Evolutionary conservation across 23 tunicate species (phyloP), one percentile per base, ranked within the genome.

Genomic region (Corella eumyota): DNA sequence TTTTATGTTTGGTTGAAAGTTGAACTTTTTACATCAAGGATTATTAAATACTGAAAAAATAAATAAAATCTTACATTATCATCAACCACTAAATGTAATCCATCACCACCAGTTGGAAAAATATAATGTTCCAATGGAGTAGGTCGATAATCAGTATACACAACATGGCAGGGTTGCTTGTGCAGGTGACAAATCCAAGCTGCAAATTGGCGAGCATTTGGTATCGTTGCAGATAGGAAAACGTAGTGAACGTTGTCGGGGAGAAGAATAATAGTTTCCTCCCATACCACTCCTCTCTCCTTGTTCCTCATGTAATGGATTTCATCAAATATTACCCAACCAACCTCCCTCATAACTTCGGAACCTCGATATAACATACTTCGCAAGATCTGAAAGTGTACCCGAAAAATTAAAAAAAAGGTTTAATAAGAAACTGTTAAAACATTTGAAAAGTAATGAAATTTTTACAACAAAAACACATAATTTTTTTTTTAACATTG

Each of bases 231-330:
- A 31, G 97, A 88, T 0, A 88, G 69, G 45, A 88, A 88, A 25
- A 88, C 97, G 32, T 88, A 79, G n/a, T 77, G 82, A 22, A 88
- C 97, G 69, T 88, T 88, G 64, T 88, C 97, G 21, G 97, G 97
- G 19, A 88, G 77, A 52, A 88, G 54, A 32, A 88, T 88, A 55
- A 88, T 88, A 0, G 97, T 88, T 50, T 88, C 97, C 61, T 88
- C 97, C 97, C 97, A 88, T 0, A 88, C 97, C 6, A 88, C 97
- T 11, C 97, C 97, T 34, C 97, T 54, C 40, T 79, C 90, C 50
- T 86, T 78, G 73, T 88, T 74, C 67, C 97, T 73, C 97, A 88
- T 88, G 90, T 88, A 88, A 62, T 88, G 97, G 33, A 88, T 88
- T 45, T 88, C 97, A 68, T 88, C 97, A 79, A 88, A 88, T 1